phyloP scores from a whole-genome alignment of 2,888 invertebrate species.

The Coremacera marginata region DNA sequence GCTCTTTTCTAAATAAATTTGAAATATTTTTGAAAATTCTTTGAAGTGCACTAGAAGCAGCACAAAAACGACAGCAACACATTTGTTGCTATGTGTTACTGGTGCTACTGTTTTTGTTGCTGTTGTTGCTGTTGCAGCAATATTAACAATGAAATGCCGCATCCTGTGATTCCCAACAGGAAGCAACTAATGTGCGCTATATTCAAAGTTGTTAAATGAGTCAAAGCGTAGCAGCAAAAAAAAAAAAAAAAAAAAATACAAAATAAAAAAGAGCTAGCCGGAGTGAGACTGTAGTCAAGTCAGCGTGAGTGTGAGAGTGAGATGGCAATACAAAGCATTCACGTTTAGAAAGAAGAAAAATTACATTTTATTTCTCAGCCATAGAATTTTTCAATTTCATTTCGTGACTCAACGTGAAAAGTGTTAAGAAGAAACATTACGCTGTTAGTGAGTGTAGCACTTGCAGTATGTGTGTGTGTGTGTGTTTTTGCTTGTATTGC shows the following conservation, averaged over 20 bases:
- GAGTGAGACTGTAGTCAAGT: not conserved
- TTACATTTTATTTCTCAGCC: not conserved
- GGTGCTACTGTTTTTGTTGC: not conserved
- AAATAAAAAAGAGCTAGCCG: not conserved
- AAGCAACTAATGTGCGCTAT: conserved; percentile 4
- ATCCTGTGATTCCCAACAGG: not conserved
- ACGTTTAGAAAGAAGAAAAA: not conserved
- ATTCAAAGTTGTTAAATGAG: not conserved
- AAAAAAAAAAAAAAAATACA: not conserved
- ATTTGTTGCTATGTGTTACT: not conserved
- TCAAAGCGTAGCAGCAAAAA: not conserved
- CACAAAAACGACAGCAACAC: conserved; percentile 10
- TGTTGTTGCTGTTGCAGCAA: not conserved
- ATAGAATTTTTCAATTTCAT: conserved; percentile 29
- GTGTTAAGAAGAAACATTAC: conserved; percentile 27
- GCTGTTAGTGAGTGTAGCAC: conserved; percentile 1
- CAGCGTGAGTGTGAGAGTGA: no score
- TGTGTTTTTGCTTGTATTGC: not conserved
- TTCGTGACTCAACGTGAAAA: conserved; percentile 26
- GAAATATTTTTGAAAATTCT: not conserved
- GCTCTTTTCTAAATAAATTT: conserved; percentile 1
- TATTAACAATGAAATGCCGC: conserved; percentile 6
- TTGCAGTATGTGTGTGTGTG: not conserved
- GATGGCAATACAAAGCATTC: not conserved
- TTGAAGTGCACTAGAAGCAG: not conserved